phyloP scores from a whole-genome alignment of 2,888 invertebrate species.

The Hipparchia semele region DNA sequence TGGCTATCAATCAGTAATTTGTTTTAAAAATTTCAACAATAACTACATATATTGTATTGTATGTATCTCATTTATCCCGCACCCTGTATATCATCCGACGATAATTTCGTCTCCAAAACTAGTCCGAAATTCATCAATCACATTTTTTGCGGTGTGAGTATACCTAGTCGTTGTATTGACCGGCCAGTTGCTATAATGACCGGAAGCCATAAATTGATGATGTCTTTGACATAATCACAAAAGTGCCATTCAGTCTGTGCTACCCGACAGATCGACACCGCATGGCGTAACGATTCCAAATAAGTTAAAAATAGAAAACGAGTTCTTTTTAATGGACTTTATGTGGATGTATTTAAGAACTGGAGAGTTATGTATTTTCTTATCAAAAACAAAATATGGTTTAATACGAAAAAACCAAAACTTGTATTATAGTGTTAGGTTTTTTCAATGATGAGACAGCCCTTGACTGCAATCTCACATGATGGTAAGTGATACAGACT shows the following conservation, averaged over 20 bases:
- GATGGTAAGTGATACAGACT: too few relatives aligned
- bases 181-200: slow-evolving; percentile 21
- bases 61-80: background rate
- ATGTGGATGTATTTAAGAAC: background rate
- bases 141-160: slow-evolving; percentile 7
- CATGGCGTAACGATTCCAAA: slow-evolving; percentile 17
- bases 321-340: slow-evolving; percentile 1
- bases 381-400: background rate
- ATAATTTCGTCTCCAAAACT: slow-evolving; percentile 1
- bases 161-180: slow-evolving; percentile 13
- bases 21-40: too few relatives aligned
- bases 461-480: too few relatives aligned
- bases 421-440: too few relatives aligned
- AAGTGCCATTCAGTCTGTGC: slow-evolving; percentile 8
- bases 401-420: background rate
- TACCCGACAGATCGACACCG: slow-evolving; percentile 1
- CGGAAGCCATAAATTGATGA: slow-evolving; percentile 39
- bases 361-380: background rate
- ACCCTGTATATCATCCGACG: background rate
- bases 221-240: slow-evolving; percentile 8
- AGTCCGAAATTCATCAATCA: slow-evolving; percentile 9
- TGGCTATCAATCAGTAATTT: too few relatives aligned
- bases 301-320: slow-evolving; percentile 13
- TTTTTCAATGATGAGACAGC: too few relatives aligned
- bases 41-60: too few relatives aligned